Base-by-base conservation (phyloP, 2,888 invertebrate genomes). In the Andricus quercusramuli region DNA sequence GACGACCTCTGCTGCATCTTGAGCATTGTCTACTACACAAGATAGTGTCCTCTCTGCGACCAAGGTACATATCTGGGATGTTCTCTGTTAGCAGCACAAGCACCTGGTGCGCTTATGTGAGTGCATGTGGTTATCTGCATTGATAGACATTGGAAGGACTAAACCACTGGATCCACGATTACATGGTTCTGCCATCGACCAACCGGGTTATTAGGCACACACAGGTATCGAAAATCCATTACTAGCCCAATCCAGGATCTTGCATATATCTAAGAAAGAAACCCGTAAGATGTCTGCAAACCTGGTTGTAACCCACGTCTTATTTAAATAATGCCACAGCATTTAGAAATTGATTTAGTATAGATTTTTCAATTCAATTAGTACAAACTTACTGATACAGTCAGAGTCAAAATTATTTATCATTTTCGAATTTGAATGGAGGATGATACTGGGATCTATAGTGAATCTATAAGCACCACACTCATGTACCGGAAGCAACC, bases 21-120 rank as follows among this genome's bases (percentile, higher is more conserved):
- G 87, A 86, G 81, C 86, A 82, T 85, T 83, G 87, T 88, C 87
- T 85, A 85, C 86, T 84, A 68, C 86, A 85, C 83, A 85, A 87
- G 86, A 85, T 88, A 86, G 86, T 84, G 85, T 85, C 85, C 83
- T 87, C 83, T 59, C 79, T 82, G 79, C 79, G 81, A 78, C 62
- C 74, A 79, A 66, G 80, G 80, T 82, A 37, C 9, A 32, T 32
- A 80, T 79, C 83, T 79, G 56, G 77, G 77, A 65, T 82, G 84
- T 81, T 84, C 83, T 83, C 79, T 70, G 79, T 80, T 79, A 51
- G n/a, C 20, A 74, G 37, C 78, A 68, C 74, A 74, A 56, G 56
- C 74, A 56, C 74, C 51, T 25, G n/a, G n/a, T 56, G n/a, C 47
- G 74, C 74, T 74, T 56, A 74, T 74, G 51, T 32, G 22, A 62